Conservation (phyloP, 2,113 vertebrate genomes). For the Daubentonia madagascariensis region DNA sequence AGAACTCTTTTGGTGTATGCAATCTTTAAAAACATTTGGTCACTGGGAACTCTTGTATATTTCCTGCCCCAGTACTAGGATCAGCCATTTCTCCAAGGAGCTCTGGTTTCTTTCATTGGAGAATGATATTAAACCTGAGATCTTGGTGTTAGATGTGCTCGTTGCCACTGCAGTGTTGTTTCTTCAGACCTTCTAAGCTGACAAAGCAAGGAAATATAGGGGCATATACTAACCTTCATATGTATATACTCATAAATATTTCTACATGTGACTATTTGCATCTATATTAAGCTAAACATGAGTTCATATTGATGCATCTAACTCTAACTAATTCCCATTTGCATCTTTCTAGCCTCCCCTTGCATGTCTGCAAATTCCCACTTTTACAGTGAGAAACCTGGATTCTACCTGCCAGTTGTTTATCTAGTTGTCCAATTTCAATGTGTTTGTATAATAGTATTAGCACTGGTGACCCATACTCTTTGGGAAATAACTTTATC, state of each 20-base stretch:
- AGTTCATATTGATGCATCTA: background rate
- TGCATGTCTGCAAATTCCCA: background rate
- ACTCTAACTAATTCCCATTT: background rate
- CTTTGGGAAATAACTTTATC: background rate
- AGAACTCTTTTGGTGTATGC: too few species aligned
- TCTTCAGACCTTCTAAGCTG: background rate
- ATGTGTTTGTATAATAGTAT: fast-evolving
- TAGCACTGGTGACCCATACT: background rate
- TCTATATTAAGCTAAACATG: background rate
- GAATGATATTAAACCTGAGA: background rate
- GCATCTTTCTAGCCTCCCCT: background rate
- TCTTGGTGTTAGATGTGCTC: background rate
- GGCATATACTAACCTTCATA: background rate
- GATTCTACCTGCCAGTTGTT: too few species aligned
- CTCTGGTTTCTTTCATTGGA: background rate
- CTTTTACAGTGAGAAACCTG: background rate
- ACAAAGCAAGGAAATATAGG: background rate
- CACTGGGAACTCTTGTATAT: background rate
- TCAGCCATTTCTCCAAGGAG: background rate
- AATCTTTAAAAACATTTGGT: background rate
- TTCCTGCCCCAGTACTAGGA: background rate
- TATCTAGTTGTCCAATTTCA: background rate
- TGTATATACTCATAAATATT: background rate
- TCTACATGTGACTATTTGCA: background rate
- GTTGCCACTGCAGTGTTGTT: background rate